Conservation (phyloP, 2,113 vertebrate genomes). For the Clarias magur region DNA sequence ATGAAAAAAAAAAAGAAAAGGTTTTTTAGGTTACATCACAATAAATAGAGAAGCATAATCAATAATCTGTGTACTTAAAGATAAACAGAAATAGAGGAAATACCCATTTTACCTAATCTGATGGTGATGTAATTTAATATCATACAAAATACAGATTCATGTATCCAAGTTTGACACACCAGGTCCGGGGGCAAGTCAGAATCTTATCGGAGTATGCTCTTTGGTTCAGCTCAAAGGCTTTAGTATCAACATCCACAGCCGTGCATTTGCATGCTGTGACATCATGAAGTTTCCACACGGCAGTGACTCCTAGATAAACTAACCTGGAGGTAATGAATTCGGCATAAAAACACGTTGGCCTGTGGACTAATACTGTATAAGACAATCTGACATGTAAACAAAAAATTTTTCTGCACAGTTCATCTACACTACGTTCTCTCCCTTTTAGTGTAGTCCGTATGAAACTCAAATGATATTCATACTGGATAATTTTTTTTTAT, state of each 20-base stretch:
- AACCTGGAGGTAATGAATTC: not conserved
- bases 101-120: not conserved
- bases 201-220: not conserved
- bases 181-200: not conserved
- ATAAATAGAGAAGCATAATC: not conserved
- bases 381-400: not conserved
- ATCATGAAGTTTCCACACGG: conserved; percentile 61
- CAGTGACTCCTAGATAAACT: conserved; percentile 4
- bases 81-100: not conserved
- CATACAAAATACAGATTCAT: not conserved
- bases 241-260: conserved; percentile 6
- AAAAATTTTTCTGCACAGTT: not conserved
- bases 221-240: conserved; percentile 15
- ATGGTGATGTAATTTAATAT: not conserved
- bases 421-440: not conserved
- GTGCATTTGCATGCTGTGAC: conserved; percentile 68
- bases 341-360: not conserved
- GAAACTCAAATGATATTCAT: not conserved
- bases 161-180: not conserved
- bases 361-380: not conserved
- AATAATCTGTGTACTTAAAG: not conserved
- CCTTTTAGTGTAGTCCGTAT: not conserved
- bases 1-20: not conserved
- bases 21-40: not conserved
- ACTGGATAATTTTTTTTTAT: not conserved